phyloP scores from a whole-genome alignment of 1,140 invertebrate species.

The Neodiprion lecontei region DNA sequence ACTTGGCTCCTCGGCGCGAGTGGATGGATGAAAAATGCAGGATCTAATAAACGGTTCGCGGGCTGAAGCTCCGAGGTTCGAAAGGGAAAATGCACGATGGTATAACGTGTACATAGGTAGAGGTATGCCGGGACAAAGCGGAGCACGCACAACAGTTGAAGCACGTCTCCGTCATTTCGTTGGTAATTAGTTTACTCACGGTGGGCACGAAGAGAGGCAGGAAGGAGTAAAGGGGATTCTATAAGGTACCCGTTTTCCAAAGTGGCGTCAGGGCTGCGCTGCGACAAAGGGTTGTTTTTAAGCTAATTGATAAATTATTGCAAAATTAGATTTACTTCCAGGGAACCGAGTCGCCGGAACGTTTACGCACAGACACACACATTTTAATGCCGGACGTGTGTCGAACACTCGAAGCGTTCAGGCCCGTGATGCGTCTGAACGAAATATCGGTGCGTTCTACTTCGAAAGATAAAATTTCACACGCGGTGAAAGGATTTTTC shows the following conservation, averaged over 20 bases:
- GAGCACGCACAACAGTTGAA: background rate
- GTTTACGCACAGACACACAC: slow-evolving; percentile 29
- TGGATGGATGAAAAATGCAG: too few relatives aligned
- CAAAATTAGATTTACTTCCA: slow-evolving; percentile 24
- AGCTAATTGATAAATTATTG: slow-evolving; percentile 35
- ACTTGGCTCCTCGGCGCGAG: too few relatives aligned
- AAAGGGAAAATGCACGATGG: too few relatives aligned
- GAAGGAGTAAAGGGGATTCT: slow-evolving; percentile 1
- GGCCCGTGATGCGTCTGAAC: too few relatives aligned
- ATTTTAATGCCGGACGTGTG: slow-evolving; percentile 23
- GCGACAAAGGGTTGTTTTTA: slow-evolving; percentile 31
- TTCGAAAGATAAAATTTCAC: too few relatives aligned
- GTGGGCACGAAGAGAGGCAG: background rate
- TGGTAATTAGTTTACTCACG: background rate
- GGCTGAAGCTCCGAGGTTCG: too few relatives aligned
- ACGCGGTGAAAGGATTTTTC: too few relatives aligned
- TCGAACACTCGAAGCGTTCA: background rate
- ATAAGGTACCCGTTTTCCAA: background rate
- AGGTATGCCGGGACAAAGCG: background rate
- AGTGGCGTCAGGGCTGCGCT: background rate
- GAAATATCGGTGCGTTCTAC: too few relatives aligned
- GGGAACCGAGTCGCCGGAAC: slow-evolving; percentile 24
- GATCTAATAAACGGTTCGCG: too few relatives aligned
- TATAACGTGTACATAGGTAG: too few relatives aligned
- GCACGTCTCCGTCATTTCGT: slow-evolving; percentile 1